These are phyloP conservation scores for Callosobruchus maculatus DNA, from an alignment of 2,888 invertebrate species.

Conservation along the genomic window DNA sequence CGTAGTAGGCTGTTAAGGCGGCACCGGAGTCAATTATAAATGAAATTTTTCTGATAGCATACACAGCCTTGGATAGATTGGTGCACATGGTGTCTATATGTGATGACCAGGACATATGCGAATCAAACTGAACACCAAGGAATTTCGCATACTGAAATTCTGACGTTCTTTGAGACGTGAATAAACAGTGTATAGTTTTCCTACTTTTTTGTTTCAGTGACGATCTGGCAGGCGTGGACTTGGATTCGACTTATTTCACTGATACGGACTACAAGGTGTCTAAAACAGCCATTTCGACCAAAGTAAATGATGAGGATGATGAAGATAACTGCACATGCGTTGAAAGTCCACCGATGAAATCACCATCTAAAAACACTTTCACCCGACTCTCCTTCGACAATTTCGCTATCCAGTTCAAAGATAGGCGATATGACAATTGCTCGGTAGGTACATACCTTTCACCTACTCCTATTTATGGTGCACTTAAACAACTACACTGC, in stretches of 20 bases:
- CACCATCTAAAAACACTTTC: neutral
- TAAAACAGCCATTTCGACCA: neutral
- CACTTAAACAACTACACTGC: too few species aligned
- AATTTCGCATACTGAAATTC: too few species aligned
- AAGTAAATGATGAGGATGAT: neutral
- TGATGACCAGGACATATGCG: too few species aligned
- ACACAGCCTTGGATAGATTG: too few species aligned
- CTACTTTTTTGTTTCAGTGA: neutral
- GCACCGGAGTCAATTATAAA: too few species aligned
- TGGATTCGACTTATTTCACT: neutral
- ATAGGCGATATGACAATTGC: neutral
- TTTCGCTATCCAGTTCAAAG: neutral
- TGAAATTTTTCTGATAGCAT: too few species aligned
- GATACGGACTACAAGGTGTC: neutral
- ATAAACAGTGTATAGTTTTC: too few species aligned
- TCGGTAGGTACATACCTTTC: neutral
- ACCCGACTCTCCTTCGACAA: neutral
- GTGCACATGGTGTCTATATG: too few species aligned
- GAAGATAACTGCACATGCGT: neutral
- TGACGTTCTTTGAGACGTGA: too few species aligned
- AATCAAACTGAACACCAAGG: too few species aligned
- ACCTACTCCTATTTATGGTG: too few species aligned
- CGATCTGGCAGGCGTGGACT: neutral
- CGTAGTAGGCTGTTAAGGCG: too few species aligned
- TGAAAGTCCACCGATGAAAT: neutral